phyloP scores from a whole-genome alignment of 2,113 vertebrate genomes.

The Nothoprocta pentlandii region DNA sequence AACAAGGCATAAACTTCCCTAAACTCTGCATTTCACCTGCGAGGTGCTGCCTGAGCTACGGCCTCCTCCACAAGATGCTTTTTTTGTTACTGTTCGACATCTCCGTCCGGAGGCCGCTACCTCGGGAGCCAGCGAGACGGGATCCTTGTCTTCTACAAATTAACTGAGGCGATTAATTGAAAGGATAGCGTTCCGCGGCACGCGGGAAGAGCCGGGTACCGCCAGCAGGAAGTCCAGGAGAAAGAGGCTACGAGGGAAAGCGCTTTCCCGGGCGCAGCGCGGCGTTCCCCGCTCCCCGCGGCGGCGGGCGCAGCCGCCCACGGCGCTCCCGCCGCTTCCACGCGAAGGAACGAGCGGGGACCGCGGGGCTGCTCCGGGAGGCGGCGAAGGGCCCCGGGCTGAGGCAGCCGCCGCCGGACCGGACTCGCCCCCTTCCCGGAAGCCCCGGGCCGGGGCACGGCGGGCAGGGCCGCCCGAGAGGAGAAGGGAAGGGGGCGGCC shows the following conservation, averaged over 20 bases:
- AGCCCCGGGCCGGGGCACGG: background rate
- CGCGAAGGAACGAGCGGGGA: background rate
- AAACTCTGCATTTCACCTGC: background rate
- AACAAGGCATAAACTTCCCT: background rate
- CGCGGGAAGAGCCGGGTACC: background rate
- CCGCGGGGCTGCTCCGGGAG: background rate
- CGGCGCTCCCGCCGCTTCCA: too few relatives aligned
- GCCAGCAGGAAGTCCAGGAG: background rate
- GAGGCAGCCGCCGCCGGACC: too few relatives aligned
- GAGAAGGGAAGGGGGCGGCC: background rate
- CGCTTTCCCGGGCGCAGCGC: rapidly evolving
- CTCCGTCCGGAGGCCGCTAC: slow-evolving; percentile 10
- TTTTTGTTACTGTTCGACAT: slow-evolving; percentile 39
- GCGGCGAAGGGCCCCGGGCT: too few relatives aligned
- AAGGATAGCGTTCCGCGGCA: too few relatives aligned
- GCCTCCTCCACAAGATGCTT: background rate
- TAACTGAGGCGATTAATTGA: background rate
- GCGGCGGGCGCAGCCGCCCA: too few relatives aligned
- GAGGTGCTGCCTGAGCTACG: background rate
- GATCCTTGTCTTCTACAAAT: slow-evolving; percentile 10
- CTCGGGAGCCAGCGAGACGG: slow-evolving; percentile 30
- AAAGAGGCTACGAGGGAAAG: background rate
- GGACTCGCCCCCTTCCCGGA: too few relatives aligned
- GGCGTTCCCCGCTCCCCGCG: background rate
- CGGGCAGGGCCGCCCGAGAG: background rate